These are phyloP conservation scores for Meleagris gallopavo DNA, from an alignment of 2,113 vertebrate species.

Conservation along the genomic window DNA sequence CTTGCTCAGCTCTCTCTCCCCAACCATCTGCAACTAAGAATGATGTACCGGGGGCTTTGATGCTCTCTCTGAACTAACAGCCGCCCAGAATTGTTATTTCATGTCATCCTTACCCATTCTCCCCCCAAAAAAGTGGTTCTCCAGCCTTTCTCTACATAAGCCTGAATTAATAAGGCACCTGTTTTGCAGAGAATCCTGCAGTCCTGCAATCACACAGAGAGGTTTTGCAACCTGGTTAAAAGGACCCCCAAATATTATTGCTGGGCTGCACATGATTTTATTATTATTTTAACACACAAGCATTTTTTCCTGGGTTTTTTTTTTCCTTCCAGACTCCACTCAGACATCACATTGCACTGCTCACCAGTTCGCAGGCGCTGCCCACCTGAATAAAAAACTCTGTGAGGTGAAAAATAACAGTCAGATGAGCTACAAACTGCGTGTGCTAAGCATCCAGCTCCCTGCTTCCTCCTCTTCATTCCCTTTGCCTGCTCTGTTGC, in stretches of 20 bases:
- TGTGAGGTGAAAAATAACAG: neutral
- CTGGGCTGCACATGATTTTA: neutral
- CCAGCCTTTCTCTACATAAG: neutral
- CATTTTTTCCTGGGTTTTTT: neutral
- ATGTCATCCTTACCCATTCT: conserved; percentile 29
- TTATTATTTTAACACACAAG: neutral
- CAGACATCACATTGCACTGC: neutral
- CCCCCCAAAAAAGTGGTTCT: neutral
- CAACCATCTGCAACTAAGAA: conserved; percentile 76
- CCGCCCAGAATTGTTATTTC: conserved; percentile 37
- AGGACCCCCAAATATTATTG: neutral
- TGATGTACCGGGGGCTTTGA: conserved; percentile 59
- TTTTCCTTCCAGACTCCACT: neutral
- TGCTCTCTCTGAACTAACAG: conserved; percentile 49
- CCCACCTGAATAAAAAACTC: neutral
- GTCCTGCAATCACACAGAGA: neutral
- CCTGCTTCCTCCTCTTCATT: neutral
- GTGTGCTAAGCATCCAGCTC: neutral
- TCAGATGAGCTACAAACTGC: neutral
- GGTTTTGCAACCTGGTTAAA: neutral
- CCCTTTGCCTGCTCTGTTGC: neutral
- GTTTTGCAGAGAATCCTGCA: neutral
- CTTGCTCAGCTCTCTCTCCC: conserved; percentile 28
- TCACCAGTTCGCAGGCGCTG: neutral
- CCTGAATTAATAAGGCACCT: conserved; percentile 54